These are phyloP conservation scores for Eustalomyia histrio DNA, from an alignment of 2,888 invertebrate genomes.

Conservation along the genomic window DNA sequence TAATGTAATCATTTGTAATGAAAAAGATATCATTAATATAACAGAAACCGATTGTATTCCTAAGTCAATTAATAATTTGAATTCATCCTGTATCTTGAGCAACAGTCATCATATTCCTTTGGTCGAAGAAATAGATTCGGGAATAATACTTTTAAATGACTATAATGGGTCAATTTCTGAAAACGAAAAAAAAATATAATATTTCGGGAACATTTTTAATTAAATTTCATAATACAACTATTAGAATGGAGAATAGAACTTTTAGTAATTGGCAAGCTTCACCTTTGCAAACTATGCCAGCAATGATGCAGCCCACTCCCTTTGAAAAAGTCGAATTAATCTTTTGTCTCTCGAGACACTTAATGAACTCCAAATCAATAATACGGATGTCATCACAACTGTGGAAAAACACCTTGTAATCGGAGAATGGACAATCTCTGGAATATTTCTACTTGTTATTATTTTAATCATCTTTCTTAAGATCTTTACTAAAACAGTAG, in stretches of 20 bases:
- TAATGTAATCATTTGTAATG: constrained; percentile 20
- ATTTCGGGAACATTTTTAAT: constrained; percentile 12
- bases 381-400: no score
- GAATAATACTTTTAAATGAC: constrained; percentile 14
- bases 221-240: constrained; percentile 9
- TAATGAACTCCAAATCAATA: no score
- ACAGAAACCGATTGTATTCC: constrained; percentile 31
- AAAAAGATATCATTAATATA: constrained; percentile 16
- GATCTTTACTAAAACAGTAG: neutral
- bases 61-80: neutral
- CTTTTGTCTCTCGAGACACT: neutral
- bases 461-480: neutral
- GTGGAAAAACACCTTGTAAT: no score
- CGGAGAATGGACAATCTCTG: constrained; percentile 2
- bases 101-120: constrained; percentile 20
- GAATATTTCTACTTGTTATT: neutral
- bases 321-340: constrained; percentile 1
- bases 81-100: constrained; percentile 10
- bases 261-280: constrained; percentile 27
- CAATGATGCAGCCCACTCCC: no score
- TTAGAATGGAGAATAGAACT: constrained; percentile 14
- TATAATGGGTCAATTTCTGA: constrained; percentile 8
- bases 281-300: constrained; percentile 1
- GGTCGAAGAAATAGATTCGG: constrained; percentile 28
- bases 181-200: constrained; percentile 12